These are phyloP conservation scores for Scolopax bukidnonensis DNA, from an alignment of 2,797 vertebrate species.

Conservation along the genomic window DNA sequence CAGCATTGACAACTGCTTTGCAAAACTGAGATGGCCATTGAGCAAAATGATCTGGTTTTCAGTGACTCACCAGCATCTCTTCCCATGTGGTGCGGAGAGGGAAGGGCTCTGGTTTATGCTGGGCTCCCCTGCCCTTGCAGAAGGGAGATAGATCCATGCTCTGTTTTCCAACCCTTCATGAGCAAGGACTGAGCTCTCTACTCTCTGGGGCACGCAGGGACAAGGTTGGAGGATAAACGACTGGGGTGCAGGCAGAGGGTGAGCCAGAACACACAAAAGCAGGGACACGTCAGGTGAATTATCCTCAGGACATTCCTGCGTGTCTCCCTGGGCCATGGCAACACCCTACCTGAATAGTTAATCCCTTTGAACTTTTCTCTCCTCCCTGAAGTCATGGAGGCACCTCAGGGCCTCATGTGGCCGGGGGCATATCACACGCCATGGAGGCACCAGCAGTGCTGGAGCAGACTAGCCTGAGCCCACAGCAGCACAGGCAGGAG, in stretches of 20 bases:
- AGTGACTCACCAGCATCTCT: neutral
- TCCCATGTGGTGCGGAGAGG: rapidly evolving
- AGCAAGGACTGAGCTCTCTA: neutral
- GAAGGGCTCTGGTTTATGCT: neutral
- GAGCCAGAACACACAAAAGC: neutral
- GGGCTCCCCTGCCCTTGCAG: neutral
- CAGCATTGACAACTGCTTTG: neutral
- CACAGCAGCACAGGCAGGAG: rapidly evolving
- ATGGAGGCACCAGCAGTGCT: rapidly evolving
- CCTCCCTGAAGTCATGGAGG: neutral
- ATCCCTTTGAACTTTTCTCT: neutral
- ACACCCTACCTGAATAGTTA: neutral
- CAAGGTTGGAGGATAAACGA: neutral
- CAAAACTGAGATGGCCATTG: neutral
- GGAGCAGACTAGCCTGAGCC: neutral
- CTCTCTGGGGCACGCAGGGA: neutral
- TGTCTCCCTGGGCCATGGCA: neutral
- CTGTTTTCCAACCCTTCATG: neutral
- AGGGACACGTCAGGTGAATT: neutral
- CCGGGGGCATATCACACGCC: no score
- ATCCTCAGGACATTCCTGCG: neutral
- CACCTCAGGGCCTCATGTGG: neutral
- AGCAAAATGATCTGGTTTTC: neutral
- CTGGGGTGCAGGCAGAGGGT: neutral
- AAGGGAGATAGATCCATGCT: rapidly evolving